A percentile compares a stretch with the other conserved stretches of the same genome.
These are phyloP conservation scores for Pteronura brasiliensis DNA, from an alignment of 2,113 vertebrate genomes.

Conservation along the genomic window DNA sequence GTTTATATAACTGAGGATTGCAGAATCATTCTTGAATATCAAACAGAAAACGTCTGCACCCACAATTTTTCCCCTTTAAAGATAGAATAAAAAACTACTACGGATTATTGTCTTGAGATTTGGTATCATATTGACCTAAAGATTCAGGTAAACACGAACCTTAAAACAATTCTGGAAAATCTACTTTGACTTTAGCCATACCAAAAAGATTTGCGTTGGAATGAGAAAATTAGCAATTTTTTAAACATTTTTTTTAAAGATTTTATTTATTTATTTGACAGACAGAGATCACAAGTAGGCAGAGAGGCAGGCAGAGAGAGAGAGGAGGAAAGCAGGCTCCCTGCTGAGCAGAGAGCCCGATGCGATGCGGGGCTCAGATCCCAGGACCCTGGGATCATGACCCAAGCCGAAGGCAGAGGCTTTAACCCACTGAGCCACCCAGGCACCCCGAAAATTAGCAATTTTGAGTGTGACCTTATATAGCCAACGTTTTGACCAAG, in stretches of 20 bases:
- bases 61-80: background rate
- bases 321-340: no score
- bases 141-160: background rate
- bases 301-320: no score
- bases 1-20: background rate
- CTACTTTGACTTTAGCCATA: background rate
- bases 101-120: background rate
- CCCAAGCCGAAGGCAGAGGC: no score
- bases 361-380: no score
- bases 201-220: background rate
- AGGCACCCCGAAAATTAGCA: background rate
- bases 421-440: no score
- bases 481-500: background rate
- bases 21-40: slow-evolving; percentile 14
- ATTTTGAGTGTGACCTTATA: background rate
- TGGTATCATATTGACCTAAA: background rate
- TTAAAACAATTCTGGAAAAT: background rate
- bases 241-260: no score
- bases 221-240: slow-evolving; percentile 3
- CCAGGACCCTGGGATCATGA: no score
- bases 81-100: background rate
- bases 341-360: no score
- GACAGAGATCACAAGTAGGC: no score
- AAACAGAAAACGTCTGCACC: background rate
- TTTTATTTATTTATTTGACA: no score